Evolutionary conservation across 2,797 vertebrate species (phyloP).

Genomic region (Eidolon dupreanum): DNA sequence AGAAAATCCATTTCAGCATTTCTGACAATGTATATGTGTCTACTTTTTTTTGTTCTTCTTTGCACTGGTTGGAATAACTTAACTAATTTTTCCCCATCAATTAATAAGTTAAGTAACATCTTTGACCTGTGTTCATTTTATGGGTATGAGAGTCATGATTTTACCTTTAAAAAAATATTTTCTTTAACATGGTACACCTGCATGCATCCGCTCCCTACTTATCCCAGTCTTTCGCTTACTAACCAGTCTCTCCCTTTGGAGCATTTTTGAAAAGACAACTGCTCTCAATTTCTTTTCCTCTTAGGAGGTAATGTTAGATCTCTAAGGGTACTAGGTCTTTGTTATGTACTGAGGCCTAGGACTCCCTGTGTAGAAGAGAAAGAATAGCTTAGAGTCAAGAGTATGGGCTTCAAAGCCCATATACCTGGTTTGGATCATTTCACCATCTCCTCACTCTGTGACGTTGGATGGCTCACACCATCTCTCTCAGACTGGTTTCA

Average conservation of each 20-base stretch:
- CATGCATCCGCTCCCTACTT: accelerated
- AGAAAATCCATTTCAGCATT: neutral
- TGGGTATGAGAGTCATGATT: neutral
- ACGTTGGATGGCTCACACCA: neutral
- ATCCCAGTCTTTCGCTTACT: neutral
- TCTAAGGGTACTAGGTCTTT: neutral
- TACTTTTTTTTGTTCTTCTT: neutral
- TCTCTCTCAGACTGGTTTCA: neutral
- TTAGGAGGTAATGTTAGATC: neutral
- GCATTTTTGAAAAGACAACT: neutral
- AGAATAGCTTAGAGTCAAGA: neutral
- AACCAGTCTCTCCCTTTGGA: neutral
- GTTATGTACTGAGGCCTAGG: neutral
- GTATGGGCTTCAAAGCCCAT: neutral
- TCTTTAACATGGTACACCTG: neutral
- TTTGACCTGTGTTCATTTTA: neutral
- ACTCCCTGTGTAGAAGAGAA: neutral
- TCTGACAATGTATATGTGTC: neutral
- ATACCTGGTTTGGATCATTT: neutral
- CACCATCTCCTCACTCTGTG: neutral
- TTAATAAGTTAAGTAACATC: constrained; percentile 6
- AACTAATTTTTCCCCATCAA: neutral
- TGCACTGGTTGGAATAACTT: neutral
- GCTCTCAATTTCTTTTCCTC: neutral
- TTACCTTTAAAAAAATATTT: neutral